phyloP scores from a whole-genome alignment of 1,140 invertebrate species.

The Plectrocnemia conspersa region DNA sequence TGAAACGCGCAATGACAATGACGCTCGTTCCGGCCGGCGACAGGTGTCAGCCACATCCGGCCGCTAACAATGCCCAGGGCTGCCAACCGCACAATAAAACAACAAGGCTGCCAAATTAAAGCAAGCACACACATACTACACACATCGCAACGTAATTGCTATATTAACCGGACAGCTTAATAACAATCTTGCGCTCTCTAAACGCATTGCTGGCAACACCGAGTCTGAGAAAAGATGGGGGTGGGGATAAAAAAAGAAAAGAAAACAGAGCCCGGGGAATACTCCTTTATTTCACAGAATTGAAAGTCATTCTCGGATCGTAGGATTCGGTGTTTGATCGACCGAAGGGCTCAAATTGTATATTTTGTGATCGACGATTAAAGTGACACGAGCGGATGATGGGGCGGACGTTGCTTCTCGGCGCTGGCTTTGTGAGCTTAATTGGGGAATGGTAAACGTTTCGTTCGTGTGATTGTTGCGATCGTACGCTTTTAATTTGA shows the following conservation, averaged over 20 bases:
- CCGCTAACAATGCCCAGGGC: conserved; percentile 26
- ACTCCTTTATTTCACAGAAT: conserved; percentile 10
- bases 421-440: too few species aligned
- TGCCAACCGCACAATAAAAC: conserved; percentile 10
- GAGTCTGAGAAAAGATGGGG: too few species aligned
- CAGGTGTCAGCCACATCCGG: conserved; percentile 36
- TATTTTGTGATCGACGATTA: too few species aligned
- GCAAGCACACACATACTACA: conserved; percentile 5
- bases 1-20: conserved; percentile 32
- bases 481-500: too few species aligned
- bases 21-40: conserved; percentile 29
- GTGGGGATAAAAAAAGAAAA: neutral
- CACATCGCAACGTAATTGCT: conserved; percentile 27
- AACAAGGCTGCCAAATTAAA: neutral
- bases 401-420: too few species aligned
- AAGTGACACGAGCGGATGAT: too few species aligned
- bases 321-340: neutral
- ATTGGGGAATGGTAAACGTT: too few species aligned
- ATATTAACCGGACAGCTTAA: conserved; percentile 35
- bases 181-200: conserved; percentile 30
- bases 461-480: too few species aligned
- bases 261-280: neutral
- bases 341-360: conserved; percentile 3
- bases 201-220: too few species aligned
- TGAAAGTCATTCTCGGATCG: conserved; percentile 13